phyloP scores from a whole-genome alignment of 2,797 vertebrate genomes.

The Argentina silus region DNA sequence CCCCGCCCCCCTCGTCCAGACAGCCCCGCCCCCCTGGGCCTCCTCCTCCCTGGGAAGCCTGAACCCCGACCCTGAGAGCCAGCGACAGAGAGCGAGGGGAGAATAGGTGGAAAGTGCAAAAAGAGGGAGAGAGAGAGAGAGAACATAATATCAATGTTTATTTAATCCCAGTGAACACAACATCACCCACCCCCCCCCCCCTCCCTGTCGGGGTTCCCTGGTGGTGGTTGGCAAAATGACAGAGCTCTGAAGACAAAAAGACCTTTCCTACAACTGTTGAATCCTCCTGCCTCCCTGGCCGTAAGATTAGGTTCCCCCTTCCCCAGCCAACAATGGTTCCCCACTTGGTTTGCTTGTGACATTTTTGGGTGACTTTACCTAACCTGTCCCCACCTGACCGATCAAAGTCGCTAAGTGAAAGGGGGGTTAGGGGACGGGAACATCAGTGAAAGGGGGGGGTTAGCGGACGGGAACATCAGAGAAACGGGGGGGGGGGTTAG shows the following conservation, averaged over 20 bases:
- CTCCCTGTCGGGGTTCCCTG: neutral
- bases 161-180: neutral
- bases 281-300: no score
- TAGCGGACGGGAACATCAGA: no score
- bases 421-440: no score
- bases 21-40: slow-evolving; percentile 88
- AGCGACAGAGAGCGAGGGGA: neutral
- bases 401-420: neutral
- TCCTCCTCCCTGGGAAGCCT: slow-evolving; percentile 90
- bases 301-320: no score
- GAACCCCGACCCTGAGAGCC: slow-evolving; percentile 89
- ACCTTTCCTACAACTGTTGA: no score
- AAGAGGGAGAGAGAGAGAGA: neutral
- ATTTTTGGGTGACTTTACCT: neutral
- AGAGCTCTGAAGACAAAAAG: no score
- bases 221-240: no score
- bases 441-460: neutral
- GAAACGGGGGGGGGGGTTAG: neutral
- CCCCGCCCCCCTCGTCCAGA: slow-evolving; percentile 91
- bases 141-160: slow-evolving; percentile 4
- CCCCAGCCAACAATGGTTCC: no score
- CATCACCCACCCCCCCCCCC: neutral
- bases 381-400: neutral
- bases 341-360: no score
- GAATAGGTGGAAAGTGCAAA: neutral